phyloP scores from a whole-genome alignment of 2,888 invertebrate genomes.

The Alviniconcha strummeri region DNA sequence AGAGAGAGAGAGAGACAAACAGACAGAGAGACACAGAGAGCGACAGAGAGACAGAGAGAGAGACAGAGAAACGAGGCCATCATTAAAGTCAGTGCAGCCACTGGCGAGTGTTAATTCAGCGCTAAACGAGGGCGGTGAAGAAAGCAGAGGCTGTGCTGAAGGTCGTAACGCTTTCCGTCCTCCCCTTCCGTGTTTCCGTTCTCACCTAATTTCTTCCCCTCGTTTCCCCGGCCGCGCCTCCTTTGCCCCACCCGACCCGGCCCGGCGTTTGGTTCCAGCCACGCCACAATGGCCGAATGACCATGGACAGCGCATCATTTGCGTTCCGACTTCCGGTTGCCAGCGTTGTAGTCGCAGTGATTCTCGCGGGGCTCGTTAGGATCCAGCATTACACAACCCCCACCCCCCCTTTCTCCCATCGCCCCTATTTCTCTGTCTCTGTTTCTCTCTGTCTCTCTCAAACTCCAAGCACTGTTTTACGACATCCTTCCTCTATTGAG shows the following conservation, averaged over 20 bases:
- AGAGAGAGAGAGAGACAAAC: background rate
- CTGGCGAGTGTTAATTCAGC: slow-evolving; percentile 20
- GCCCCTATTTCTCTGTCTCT: background rate
- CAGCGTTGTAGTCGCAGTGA: background rate
- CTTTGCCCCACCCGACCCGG: background rate
- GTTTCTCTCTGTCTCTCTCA: too few relatives aligned
- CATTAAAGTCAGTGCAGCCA: background rate
- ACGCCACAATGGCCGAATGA: slow-evolving; percentile 24
- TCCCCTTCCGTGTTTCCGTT: background rate
- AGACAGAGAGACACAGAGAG: background rate
- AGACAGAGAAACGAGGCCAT: too few relatives aligned
- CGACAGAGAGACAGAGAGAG: background rate
- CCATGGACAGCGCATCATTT: slow-evolving; percentile 22
- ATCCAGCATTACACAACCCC: background rate
- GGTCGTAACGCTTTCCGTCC: slow-evolving; percentile 16
- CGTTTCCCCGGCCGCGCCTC: background rate
- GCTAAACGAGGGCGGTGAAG: slow-evolving; percentile 15
- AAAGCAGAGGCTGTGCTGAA: background rate
- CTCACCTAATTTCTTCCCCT: background rate
- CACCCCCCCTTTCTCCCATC: background rate
- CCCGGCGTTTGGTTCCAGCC: background rate
- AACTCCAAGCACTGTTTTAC: too few relatives aligned
- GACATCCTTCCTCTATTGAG: too few relatives aligned
- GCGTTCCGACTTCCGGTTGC: slow-evolving; percentile 18
- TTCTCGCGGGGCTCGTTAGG: slow-evolving; percentile 21